Conservation (phyloP, 1,140 invertebrate species). For the Spodoptera frugiperda region DNA sequence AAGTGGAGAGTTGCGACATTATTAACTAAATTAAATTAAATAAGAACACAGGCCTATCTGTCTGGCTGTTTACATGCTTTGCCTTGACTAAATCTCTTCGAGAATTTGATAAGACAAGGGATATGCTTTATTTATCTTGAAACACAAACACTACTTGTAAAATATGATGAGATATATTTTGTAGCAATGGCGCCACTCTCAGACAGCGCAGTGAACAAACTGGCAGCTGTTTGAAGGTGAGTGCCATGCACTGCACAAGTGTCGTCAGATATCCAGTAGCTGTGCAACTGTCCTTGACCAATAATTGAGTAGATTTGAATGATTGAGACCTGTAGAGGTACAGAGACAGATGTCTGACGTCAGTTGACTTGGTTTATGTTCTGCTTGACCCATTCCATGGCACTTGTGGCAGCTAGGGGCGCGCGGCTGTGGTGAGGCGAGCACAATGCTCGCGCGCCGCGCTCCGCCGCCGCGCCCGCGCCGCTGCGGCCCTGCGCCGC, state of each 20-base stretch:
- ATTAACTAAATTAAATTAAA: not conserved
- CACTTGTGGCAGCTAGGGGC: conserved; percentile 22
- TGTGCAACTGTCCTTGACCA: not conserved
- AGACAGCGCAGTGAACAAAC: not conserved
- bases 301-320: not conserved
- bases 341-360: not conserved
- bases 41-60: not conserved
- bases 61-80: not conserved
- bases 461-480: conserved; percentile 3
- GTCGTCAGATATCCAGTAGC: not conserved
- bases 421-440: not conserved
- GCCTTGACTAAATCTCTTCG: not conserved
- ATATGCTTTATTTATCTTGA: not conserved
- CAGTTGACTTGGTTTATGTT: conserved; percentile 5
- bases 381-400: conserved; percentile 26
- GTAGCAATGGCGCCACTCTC: conserved; percentile 15
- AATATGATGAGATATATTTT: conserved; percentile 23
- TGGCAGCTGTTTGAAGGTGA: conserved; percentile 2
- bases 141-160: not conserved
- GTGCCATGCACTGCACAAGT: not conserved
- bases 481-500: conserved; percentile 3
- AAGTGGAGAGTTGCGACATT: not conserved
- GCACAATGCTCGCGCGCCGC: conserved; percentile 4
- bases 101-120: conserved; percentile 7
- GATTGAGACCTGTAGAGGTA: not conserved